phyloP scores from a whole-genome alignment of 2,888 invertebrate species.

The Rhingia campestris region DNA sequence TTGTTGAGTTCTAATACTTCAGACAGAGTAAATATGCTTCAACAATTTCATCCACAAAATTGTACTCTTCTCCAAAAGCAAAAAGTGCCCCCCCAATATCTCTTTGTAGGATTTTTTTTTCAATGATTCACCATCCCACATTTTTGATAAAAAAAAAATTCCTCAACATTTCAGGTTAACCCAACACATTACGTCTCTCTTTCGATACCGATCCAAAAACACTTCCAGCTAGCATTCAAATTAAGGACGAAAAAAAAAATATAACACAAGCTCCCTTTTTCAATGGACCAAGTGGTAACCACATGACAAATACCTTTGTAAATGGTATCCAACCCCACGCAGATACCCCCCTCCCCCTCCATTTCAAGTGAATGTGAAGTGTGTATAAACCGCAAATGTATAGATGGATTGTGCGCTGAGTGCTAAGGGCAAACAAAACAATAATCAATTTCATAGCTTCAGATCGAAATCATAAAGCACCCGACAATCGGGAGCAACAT shows the following conservation, averaged over 20 bases:
- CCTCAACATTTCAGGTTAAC: no score
- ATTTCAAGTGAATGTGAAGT: conserved; percentile 35
- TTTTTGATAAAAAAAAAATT: no score
- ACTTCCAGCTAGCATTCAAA: no score
- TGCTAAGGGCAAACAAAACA: conserved; percentile 62
- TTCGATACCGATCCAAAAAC: no score
- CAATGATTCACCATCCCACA: no score
- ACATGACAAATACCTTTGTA: conserved; percentile 55
- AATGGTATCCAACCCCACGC: conserved; percentile 37
- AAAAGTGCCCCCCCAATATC: no score
- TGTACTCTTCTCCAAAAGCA: no score
- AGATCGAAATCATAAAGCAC: conserved; percentile 62
- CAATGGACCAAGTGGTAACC: conserved; percentile 7
- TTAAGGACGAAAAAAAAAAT: neutral
- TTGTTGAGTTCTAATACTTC: no score
- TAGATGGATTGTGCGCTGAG: conserved; percentile 56
- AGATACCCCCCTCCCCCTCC: neutral
- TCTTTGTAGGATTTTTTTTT: no score
- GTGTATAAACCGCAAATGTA: conserved; percentile 58
- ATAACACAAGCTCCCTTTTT: neutral
- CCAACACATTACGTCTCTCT: no score
- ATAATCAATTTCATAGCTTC: conserved; percentile 70
- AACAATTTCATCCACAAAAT: no score
- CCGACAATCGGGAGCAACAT: conserved; percentile 12
- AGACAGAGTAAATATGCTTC: no score